Evolutionary conservation across 2,888 invertebrate genomes (phyloP), one percentile per base, ranked within the genome.

Genomic region (Pachymerium ferrugineum): DNA sequence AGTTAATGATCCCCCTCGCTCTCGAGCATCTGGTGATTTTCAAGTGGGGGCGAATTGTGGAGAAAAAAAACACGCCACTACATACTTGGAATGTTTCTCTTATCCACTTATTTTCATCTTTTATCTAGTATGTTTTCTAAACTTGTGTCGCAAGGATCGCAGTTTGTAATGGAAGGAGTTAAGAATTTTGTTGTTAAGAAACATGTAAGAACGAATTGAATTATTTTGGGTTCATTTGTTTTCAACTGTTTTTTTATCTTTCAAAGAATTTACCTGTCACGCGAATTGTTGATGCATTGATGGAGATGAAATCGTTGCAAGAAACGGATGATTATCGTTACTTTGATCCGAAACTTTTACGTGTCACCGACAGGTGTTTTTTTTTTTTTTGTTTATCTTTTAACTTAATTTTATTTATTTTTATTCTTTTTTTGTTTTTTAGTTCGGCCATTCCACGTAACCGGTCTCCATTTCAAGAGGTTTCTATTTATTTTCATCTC

Each of bases 141-240:
- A 83, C 86, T 99, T 74, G 93, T 99, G 79, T 93, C 93, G 8
- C 96, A 97, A 81, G 97, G 97, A 25, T 98, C 97, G 0, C 94
- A 94, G 35, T 97, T 99, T 83, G 97, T 99, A 0, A 99, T 99
- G 97, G 99, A 99, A 84, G 99, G 97, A 38, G 97, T 98, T 0
- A 96, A 97, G 84, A 99, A 99, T 86, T 88, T 99, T 79, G 98
- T 98, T 19, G 94, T 99, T 8, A 99, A 99, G 84, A 90, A 93
- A 85, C 97, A 99, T 85, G 94, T 93, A 83, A 88, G 90, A 28
- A 19, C 1, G n/a, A 19, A 28, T 12, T 10, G 33, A 29, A 29
- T n/a, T 35, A 74, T 33, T 73, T 22, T 10, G 22, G 35, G n/a
- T 35, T 10, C 10, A 35, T 35, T 12, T 35, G 38, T 35, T n/a